Percentiles rank a stretch among this genome's conserved stretches.
These are phyloP conservation scores for Paramormyrops kingsleyae DNA, from an alignment of 2,113 vertebrate genomes.

Conservation along the genomic window DNA sequence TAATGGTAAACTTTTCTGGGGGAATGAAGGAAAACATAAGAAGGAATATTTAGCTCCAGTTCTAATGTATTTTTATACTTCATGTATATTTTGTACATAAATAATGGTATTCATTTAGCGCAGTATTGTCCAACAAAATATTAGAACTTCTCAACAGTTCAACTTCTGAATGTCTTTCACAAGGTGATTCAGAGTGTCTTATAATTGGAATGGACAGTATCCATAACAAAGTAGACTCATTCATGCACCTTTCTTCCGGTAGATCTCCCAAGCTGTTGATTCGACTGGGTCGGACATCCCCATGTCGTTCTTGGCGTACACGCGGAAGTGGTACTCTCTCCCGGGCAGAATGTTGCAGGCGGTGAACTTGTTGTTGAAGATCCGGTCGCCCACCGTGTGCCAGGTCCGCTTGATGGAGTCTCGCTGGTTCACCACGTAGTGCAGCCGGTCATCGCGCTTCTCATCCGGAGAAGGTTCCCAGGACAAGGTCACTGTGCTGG, in stretches of 20 bases:
- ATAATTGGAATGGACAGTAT: neutral
- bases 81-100: neutral
- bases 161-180: neutral
- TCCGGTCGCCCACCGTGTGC: constrained; percentile 61
- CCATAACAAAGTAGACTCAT: neutral
- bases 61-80: neutral
- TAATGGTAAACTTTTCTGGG: constrained; percentile 63
- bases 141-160: neutral
- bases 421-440: constrained; percentile 73
- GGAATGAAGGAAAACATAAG: neutral
- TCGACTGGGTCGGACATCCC: constrained; percentile 71
- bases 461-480: constrained; percentile 81
- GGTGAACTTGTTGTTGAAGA: constrained; percentile 84
- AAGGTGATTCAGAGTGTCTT: neutral
- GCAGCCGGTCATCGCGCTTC: constrained; percentile 60
- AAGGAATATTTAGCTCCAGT: neutral
- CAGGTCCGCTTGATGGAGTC: constrained; percentile 68
- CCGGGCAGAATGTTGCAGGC: constrained; percentile 72
- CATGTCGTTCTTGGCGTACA: constrained; percentile 80
- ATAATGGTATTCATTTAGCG: neutral
- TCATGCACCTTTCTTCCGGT: constrained; percentile 58
- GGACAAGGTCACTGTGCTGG: constrained; percentile 72
- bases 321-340: constrained; percentile 77
- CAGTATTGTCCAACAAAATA: neutral
- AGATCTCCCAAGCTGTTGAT: constrained; percentile 72